These are phyloP conservation scores for Drosophila oshimai DNA, from an alignment of 1,140 invertebrate species.

Conservation along the genomic window DNA sequence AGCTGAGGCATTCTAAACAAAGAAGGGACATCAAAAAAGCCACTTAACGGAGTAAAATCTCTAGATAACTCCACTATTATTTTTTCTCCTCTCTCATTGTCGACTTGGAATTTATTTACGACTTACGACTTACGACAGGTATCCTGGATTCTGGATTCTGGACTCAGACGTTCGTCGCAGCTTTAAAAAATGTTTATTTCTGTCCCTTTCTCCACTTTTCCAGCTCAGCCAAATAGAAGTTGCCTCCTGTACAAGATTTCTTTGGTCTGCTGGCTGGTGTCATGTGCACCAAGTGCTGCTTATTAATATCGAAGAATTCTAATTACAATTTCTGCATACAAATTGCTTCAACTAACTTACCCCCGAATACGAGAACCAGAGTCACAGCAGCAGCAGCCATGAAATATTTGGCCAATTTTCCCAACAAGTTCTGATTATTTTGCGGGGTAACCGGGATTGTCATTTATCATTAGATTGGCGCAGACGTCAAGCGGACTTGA, in stretches of 20 bases:
- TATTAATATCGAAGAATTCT: conserved; percentile 78
- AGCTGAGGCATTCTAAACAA: background rate
- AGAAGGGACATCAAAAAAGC: background rate
- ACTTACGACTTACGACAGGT: background rate
- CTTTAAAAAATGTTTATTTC: conserved; percentile 22
- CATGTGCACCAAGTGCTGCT: conserved; percentile 77
- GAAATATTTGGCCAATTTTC: conserved; percentile 74
- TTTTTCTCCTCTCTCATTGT: background rate
- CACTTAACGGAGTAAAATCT: background rate
- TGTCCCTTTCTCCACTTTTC: background rate
- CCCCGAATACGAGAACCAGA: background rate
- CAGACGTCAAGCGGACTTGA: background rate
- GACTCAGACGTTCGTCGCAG: background rate
- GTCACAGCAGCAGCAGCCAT: conserved; percentile 26
- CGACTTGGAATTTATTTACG: background rate
- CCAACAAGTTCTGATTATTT: conserved; percentile 79
- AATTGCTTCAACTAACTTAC: conserved; percentile 41
- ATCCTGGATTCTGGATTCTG: background rate
- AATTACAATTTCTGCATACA: conserved; percentile 76
- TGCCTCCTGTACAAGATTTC: background rate
- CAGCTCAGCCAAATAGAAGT: too few relatives aligned
- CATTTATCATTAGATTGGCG: too few relatives aligned
- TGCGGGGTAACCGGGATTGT: background rate
- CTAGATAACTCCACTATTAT: too few relatives aligned
- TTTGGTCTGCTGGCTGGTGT: conserved; percentile 36